Percentiles rank a stretch among this genome's conserved stretches.
Evolutionary conservation across 2,797 vertebrate species (phyloP).

Genomic region (Ambastaia sidthimunki): DNA sequence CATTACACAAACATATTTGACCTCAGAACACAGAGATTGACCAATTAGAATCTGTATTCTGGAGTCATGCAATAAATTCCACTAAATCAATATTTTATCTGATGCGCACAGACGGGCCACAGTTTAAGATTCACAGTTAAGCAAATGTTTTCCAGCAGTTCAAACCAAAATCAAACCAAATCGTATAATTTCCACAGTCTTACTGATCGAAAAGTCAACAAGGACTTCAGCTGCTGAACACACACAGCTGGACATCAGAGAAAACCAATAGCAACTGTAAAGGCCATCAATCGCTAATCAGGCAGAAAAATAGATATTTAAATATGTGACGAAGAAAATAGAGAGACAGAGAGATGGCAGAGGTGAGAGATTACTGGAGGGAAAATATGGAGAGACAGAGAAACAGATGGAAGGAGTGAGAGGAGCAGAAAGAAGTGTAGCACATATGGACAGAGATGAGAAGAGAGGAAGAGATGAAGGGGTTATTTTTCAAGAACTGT

Average conservation of each 20-base stretch:
- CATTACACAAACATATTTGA: background rate
- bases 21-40: background rate
- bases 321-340: conserved; percentile 56
- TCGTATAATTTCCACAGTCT: conserved; percentile 10
- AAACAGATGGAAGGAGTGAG: conserved; percentile 39
- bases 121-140: background rate
- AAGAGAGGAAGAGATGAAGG: conserved; percentile 50
- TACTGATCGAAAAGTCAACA: conserved; percentile 39
- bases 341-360: conserved; percentile 58
- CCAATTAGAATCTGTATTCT: background rate
- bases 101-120: conserved; percentile 21
- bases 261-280: conserved; percentile 42
- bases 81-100: conserved; percentile 26
- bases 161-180: conserved; percentile 29
- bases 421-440: conserved; percentile 37
- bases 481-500: conserved; percentile 59
- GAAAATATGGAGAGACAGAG: conserved; percentile 29
- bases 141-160: conserved; percentile 20
- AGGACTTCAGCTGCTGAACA: conserved; percentile 35
- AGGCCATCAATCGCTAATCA: conserved; percentile 29
- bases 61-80: background rate
- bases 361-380: conserved; percentile 49
- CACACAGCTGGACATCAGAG: conserved; percentile 18
- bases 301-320: conserved; percentile 29
- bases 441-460: conserved; percentile 55